These are phyloP conservation scores for Eurytoma adleriae DNA, from an alignment of 2,888 invertebrate species.

Conservation along the genomic window DNA sequence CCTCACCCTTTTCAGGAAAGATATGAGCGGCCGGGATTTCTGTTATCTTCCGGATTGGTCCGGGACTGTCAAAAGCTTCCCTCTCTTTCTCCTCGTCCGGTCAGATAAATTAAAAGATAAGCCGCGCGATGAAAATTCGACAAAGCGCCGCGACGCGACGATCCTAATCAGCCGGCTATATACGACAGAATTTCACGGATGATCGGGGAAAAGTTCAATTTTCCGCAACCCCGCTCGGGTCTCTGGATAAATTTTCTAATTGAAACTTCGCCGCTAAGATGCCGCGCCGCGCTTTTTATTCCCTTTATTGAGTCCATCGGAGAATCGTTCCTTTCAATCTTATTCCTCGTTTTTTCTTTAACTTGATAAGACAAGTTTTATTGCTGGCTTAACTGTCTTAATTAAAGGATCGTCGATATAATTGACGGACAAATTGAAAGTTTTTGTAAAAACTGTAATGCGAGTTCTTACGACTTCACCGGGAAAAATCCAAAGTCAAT, in stretches of 20 bases:
- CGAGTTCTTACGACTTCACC: too few species aligned
- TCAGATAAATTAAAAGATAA: slow-evolving; percentile 56
- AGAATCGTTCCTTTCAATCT: not conserved
- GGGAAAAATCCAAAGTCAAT: not conserved
- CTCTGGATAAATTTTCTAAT: not conserved
- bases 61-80: slow-evolving; percentile 55
- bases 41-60: slow-evolving; percentile 52
- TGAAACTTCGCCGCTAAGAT: slow-evolving; percentile 5
- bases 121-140: slow-evolving; percentile 47
- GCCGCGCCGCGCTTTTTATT: too few species aligned
- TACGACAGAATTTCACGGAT: slow-evolving; percentile 27
- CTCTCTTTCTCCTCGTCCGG: slow-evolving; percentile 19
- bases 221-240: not conserved
- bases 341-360: not conserved
- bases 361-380: too few species aligned
- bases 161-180: slow-evolving; percentile 17
- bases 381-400: too few species aligned
- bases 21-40: slow-evolving; percentile 42
- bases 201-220: slow-evolving; percentile 26
- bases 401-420: too few species aligned
- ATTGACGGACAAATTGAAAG: too few species aligned
- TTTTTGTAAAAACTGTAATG: too few species aligned
- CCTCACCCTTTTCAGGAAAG: slow-evolving; percentile 47
- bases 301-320: not conserved
- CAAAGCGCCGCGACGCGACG: slow-evolving; percentile 13